Evolutionary conservation across 1,140 invertebrate species (phyloP).

Genomic region (Whitmania pigra): DNA sequence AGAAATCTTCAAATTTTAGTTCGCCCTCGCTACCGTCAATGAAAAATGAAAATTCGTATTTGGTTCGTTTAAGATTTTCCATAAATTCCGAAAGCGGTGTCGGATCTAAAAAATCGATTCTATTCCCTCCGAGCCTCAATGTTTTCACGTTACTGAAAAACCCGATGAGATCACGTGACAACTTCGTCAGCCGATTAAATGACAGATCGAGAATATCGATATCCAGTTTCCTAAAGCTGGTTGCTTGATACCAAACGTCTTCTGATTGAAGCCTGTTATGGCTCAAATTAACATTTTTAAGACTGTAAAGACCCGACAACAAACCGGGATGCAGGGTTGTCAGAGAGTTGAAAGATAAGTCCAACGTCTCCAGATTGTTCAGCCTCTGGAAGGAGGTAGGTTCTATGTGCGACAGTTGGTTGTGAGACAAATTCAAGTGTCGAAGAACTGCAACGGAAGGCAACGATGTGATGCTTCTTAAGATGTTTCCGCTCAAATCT

Average conservation of each 20-base stretch:
- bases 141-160: not conserved
- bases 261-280: not conserved
- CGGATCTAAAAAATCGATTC: not conserved
- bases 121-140: not conserved
- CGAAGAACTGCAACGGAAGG: not conserved
- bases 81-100: not conserved
- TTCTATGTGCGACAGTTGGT: not conserved
- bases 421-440: conserved; percentile 3
- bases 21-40: not conserved
- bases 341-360: not conserved
- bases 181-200: not conserved
- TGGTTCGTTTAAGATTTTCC: conserved; percentile 1
- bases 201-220: not conserved
- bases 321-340: not conserved
- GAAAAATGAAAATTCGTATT: not conserved
- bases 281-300: conserved; percentile 11
- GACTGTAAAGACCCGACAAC: not conserved
- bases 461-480: not conserved
- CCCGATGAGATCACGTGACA: not conserved
- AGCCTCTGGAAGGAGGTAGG: not conserved
- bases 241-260: no score
- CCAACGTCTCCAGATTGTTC: not conserved
- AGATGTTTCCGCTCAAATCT: conserved; percentile 7
- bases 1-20: conserved; percentile 4
- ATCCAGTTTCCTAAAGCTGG: not conserved